These are phyloP conservation scores for Drosophila serrata DNA, from an alignment of 1,140 invertebrate genomes.

Conservation along the genomic window DNA sequence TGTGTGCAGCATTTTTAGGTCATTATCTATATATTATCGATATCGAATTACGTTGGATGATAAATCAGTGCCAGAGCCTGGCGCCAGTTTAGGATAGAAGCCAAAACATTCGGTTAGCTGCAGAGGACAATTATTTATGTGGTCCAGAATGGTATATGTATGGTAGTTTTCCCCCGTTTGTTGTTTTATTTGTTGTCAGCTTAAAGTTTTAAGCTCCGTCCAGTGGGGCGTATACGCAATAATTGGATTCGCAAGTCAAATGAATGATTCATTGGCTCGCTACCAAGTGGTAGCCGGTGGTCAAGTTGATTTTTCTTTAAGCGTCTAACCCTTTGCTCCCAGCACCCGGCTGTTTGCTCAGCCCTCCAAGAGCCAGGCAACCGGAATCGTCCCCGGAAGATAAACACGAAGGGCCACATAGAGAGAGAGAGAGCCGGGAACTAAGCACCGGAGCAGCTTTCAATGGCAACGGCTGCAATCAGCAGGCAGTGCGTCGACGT, in stretches of 20 bases:
- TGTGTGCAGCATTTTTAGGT: conserved; percentile 19
- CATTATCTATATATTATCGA: conserved; percentile 42
- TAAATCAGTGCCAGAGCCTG: conserved; percentile 44
- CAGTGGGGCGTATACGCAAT: conserved; percentile 34
- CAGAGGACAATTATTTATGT: conserved; percentile 23
- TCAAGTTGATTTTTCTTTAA: conserved; percentile 47
- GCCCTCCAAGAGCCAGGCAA: conserved; percentile 45
- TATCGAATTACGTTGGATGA: conserved; percentile 34
- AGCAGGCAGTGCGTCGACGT: conserved; percentile 30
- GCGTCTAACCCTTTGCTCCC: conserved; percentile 28
- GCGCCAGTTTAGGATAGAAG: conserved; percentile 11
- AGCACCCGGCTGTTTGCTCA: conserved; percentile 31
- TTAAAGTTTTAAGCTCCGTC: conserved; percentile 24
- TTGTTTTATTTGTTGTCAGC: conserved; percentile 2
- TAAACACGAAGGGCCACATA: conserved; percentile 23
- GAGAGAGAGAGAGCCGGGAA: not conserved
- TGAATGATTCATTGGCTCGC: conserved; percentile 48
- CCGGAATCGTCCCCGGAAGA: conserved; percentile 40
- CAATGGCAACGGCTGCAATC: conserved; percentile 45
- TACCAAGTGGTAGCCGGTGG: conserved; percentile 26
- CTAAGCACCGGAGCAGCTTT: conserved; percentile 44
- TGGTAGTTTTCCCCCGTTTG: not conserved
- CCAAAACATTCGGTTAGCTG: conserved; percentile 13
- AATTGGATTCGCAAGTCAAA: conserved; percentile 41
- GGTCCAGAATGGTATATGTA: not conserved